Conservation (phyloP, 2,797 vertebrate species). For the Mus caroli region DNA sequence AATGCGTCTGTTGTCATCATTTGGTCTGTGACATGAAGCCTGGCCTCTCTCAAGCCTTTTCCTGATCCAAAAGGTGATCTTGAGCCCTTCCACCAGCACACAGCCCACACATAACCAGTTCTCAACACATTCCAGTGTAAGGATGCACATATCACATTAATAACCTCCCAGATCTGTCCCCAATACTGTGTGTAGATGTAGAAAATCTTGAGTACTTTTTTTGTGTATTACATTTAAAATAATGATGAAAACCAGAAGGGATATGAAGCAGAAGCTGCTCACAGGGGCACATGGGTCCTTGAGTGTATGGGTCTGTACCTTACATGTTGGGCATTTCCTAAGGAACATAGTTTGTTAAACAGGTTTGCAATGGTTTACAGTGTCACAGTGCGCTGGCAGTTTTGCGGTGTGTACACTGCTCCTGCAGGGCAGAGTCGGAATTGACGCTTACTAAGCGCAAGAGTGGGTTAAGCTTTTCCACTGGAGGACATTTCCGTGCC, state of each 20-base stretch:
- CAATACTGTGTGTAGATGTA: neutral
- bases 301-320: neutral
- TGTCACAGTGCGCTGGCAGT: neutral
- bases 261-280: neutral
- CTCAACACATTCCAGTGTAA: neutral
- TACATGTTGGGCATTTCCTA: neutral
- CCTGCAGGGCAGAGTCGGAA: conserved; percentile 24
- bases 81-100: conserved; percentile 63
- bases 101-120: neutral
- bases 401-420: conserved; percentile 12
- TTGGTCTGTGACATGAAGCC: conserved; percentile 32
- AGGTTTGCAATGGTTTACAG: neutral
- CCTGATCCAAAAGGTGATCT: neutral
- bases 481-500: neutral
- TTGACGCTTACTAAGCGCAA: neutral
- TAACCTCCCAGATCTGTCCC: neutral
- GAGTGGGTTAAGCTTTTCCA: neutral
- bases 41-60: neutral
- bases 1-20: neutral
- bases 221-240: neutral
- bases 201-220: neutral
- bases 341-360: neutral
- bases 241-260: neutral
- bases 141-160: neutral
- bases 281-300: neutral